Evolutionary conservation across 1,140 invertebrate species (phyloP).

Genomic region (Drosophila tani): DNA sequence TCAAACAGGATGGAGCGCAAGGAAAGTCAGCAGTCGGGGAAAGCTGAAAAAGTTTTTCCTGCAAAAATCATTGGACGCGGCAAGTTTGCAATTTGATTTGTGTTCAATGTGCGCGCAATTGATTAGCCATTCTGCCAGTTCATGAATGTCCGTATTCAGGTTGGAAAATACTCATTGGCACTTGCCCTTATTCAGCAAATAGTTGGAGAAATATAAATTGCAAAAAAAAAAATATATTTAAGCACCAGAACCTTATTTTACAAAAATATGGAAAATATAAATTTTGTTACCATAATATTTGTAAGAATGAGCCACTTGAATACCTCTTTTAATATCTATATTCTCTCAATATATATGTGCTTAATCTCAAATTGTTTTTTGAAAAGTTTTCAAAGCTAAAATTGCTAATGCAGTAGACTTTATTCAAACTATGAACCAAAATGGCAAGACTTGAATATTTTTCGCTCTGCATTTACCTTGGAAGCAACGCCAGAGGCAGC

Average conservation of each 20-base stretch:
- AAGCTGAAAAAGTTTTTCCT: slow-evolving; percentile 19
- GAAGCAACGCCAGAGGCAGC: slow-evolving; percentile 2
- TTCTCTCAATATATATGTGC: too few species aligned
- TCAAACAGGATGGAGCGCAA: slow-evolving; percentile 39
- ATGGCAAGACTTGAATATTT: slow-evolving; percentile 14
- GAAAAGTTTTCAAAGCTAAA: too few species aligned
- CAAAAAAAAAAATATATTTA: not conserved
- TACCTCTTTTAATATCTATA: too few species aligned
- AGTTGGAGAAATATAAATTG: not conserved
- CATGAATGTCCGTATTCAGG: slow-evolving; percentile 45
- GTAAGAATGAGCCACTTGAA: too few species aligned
- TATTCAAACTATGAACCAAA: too few species aligned
- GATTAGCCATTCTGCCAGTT: slow-evolving; percentile 79
- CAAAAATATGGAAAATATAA: too few species aligned
- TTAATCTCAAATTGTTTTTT: too few species aligned
- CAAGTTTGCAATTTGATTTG: slow-evolving; percentile 83
- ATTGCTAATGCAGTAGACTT: too few species aligned
- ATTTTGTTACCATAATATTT: too few species aligned
- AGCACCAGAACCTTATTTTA: too few species aligned
- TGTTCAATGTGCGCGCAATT: slow-evolving; percentile 77
- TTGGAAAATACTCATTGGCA: slow-evolving; percentile 26
- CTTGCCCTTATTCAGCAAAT: slow-evolving; percentile 34
- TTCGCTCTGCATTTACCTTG: slow-evolving; percentile 35
- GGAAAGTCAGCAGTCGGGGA: slow-evolving; percentile 1
- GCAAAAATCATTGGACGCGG: slow-evolving; percentile 60